Base-by-base conservation (phyloP, 30 jellyfish, hydroid and myxozoan genomes). In the Phacellophora camtschatica region DNA sequence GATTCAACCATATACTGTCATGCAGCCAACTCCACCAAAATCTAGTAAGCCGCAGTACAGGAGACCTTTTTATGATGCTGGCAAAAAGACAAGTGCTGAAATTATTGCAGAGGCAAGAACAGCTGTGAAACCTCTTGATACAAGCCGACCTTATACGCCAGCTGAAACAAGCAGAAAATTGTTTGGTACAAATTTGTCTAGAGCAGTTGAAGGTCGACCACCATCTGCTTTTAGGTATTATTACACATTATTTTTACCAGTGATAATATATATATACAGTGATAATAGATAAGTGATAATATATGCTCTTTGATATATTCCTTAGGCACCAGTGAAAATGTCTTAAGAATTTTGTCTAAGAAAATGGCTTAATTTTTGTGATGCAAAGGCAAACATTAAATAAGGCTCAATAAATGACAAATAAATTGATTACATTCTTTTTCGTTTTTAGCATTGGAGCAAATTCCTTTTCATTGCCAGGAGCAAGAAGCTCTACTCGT, bases 1-100 rank as follows among this genome's bases (percentile, higher is more conserved):
- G n/a, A n/a, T n/a, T n/a, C n/a, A n/a, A n/a, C n/a, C n/a, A n/a
- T n/a, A n/a, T n/a, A 31, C 71, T 0, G 41, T 18, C 6, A 90
- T 90, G 98, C 90, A 90, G 77, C 98, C 98, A 31, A 69, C 96
- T 19, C 98, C 98, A 29, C 98, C 98, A 9, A 90, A 90, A 51
- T 42, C 95, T 12, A 73, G 71, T 20, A 92, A 81, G 65, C 86
- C 85, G 29, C 82, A 63, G 22, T 79, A 76, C 37, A 37, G 87
- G 35, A 33, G 96, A 27, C 96, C 99, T 43, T 93, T 93, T 59
- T 93, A 93, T 83, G 99, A 85, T 55, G 84, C 96, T 23, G 84
- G 84, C 0, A 80, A 77, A 19, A 86, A 87, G 72, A 81, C 99
- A 12, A 93, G 99, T 82, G 97, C 99, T 10, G 96, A 93, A 42